Percentiles rank a stretch among this genome's conserved stretches.
Conservation (phyloP, 1,140 invertebrate genomes). For the Ptiloglossa arizonensis region DNA sequence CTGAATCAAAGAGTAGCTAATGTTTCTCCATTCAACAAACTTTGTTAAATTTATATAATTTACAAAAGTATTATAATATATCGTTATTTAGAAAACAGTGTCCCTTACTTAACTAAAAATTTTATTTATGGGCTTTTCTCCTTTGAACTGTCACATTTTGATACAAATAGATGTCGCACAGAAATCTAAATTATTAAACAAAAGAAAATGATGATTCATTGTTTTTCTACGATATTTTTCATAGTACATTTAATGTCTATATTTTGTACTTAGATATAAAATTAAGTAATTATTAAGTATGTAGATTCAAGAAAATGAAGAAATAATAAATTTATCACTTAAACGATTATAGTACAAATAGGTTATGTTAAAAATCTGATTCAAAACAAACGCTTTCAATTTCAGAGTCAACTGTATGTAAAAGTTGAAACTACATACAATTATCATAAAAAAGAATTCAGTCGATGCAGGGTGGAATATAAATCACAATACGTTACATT, state of each 20-base stretch:
- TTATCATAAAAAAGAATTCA: neutral
- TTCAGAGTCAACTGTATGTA: neutral
- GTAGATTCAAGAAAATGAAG: neutral
- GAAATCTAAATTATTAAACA: constrained; percentile 6
- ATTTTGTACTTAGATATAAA: neutral
- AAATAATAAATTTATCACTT: neutral
- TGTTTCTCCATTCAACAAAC: neutral
- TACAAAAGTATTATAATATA: neutral
- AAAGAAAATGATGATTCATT: constrained; percentile 24
- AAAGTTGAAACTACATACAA: neutral
- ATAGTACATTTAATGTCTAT: neutral
- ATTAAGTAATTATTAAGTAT: neutral
- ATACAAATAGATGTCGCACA: neutral
- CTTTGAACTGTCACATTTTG: constrained; percentile 14
- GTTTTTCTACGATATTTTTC: constrained; percentile 16
- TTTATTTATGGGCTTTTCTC: neutral
- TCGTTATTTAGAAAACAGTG: neutral
- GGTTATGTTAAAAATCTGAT: neutral
- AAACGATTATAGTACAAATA: neutral
- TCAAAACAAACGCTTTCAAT: neutral
- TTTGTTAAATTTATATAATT: neutral
- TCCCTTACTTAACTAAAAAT: neutral
- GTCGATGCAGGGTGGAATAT: neutral
- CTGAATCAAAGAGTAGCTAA: constrained; percentile 41
- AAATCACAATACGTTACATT: neutral